Percentiles rank a stretch among this genome's conserved stretches.
These are phyloP conservation scores for Chaetophractus vellerosus DNA, from an alignment of 2,797 vertebrate genomes.

Conservation along the genomic window DNA sequence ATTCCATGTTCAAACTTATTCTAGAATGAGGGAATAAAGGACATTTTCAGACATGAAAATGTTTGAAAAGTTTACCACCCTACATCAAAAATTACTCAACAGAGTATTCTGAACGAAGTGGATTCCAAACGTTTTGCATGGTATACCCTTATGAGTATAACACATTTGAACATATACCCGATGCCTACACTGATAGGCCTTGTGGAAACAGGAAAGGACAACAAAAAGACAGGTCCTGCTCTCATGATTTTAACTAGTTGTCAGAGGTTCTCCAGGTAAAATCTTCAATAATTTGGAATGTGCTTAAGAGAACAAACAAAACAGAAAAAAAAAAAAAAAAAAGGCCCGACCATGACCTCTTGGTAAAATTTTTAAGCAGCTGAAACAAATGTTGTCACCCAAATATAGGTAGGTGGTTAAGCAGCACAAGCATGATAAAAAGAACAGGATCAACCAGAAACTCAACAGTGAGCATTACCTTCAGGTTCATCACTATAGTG, in stretches of 20 bases:
- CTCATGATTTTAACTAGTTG: neutral
- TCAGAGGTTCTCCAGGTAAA: neutral
- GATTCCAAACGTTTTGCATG: neutral
- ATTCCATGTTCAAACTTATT: constrained; percentile 40
- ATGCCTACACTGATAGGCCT: neutral
- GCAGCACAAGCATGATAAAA: neutral
- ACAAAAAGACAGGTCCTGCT: neutral
- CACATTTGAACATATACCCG: neutral
- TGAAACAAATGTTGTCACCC: neutral
- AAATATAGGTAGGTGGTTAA: neutral
- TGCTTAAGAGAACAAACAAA: constrained; percentile 30
- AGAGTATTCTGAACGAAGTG: neutral
- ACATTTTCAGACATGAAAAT: constrained; percentile 32
- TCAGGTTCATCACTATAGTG: constrained; percentile 10
- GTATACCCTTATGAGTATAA: neutral
- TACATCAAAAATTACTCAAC: constrained; percentile 23
- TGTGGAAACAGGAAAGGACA: neutral
- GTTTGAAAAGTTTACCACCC: neutral
- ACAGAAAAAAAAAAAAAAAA: neutral
- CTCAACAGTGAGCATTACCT: neutral
- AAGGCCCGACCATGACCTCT: neutral
- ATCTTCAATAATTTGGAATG: neutral
- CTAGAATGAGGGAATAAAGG: constrained; percentile 22
- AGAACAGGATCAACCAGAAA: neutral
- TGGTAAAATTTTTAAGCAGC: neutral